phyloP scores from a whole-genome alignment of 2,113 vertebrate genomes.

The Pionites leucogaster region DNA sequence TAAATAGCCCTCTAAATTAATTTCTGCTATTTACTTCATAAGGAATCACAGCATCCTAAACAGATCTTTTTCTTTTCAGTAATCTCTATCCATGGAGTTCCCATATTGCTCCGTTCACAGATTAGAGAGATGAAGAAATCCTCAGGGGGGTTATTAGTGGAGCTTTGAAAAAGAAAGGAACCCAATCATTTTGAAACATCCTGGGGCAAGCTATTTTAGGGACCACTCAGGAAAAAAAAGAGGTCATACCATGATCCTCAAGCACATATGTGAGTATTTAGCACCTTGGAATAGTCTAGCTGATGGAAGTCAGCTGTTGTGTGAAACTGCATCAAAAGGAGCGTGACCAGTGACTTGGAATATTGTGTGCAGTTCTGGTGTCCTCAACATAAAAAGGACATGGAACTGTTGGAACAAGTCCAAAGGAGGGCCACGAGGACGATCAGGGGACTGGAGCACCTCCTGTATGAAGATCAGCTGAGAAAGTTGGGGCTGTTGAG shows the following conservation, averaged over 20 bases:
- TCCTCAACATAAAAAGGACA: no score
- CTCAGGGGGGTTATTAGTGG: background rate
- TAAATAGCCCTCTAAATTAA: conserved; percentile 23
- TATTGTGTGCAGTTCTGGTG: no score
- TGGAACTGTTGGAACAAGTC: no score
- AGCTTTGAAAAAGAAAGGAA: background rate
- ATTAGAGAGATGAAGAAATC: background rate
- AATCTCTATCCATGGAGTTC: background rate
- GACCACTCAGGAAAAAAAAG: background rate
- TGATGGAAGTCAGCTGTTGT: background rate
- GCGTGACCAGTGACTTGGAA: no score
- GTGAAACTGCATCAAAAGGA: background rate
- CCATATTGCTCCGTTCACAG: background rate
- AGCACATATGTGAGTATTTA: background rate
- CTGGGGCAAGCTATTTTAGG: background rate
- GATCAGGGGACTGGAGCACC: no score
- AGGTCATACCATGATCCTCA: background rate
- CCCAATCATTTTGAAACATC: background rate
- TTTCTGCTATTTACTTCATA: background rate
- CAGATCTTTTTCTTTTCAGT: background rate
- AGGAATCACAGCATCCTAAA: background rate
- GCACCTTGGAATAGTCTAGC: background rate
- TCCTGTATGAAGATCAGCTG: no score
- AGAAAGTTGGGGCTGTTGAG: no score
- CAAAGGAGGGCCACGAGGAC: no score